These are phyloP conservation scores for Linnaemya tessellans DNA, from an alignment of 2,888 invertebrate genomes.

Conservation along the genomic window DNA sequence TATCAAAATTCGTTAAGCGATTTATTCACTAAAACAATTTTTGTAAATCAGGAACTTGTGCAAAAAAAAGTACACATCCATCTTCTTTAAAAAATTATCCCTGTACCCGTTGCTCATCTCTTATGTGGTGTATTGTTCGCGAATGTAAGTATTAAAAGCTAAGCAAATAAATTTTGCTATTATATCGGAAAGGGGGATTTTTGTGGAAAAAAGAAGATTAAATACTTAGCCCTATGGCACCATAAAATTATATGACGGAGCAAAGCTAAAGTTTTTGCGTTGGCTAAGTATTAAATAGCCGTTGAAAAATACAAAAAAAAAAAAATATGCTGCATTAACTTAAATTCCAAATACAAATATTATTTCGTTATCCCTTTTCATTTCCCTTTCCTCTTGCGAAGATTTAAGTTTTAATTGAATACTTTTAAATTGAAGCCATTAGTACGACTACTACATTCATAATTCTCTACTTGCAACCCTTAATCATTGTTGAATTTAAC, in stretches of 20 bases:
- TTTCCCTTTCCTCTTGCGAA: background rate
- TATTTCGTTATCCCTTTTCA: background rate
- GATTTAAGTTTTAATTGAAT: slow-evolving; percentile 67
- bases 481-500: slow-evolving; percentile 13
- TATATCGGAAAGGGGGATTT: slow-evolving; percentile 39
- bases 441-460: slow-evolving; percentile 17
- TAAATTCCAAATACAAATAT: slow-evolving; percentile 47
- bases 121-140: background rate
- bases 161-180: slow-evolving; percentile 60
- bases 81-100: background rate
- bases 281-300: slow-evolving; percentile 1
- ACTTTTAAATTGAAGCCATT: slow-evolving; percentile 61
- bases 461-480: slow-evolving; percentile 29
- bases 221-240: slow-evolving; percentile 54
- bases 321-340: slow-evolving; percentile 14
- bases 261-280: slow-evolving; percentile 43
- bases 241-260: slow-evolving; percentile 44
- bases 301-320: background rate
- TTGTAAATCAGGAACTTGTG: background rate
- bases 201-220: slow-evolving; percentile 11
- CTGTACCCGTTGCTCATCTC: background rate
- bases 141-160: slow-evolving; percentile 50
- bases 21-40: too few species aligned
- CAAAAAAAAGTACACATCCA: background rate
- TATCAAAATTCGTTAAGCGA: too few species aligned